phyloP scores from a whole-genome alignment of 1,140 invertebrate species.

The Schlechtendalia chinensis region DNA sequence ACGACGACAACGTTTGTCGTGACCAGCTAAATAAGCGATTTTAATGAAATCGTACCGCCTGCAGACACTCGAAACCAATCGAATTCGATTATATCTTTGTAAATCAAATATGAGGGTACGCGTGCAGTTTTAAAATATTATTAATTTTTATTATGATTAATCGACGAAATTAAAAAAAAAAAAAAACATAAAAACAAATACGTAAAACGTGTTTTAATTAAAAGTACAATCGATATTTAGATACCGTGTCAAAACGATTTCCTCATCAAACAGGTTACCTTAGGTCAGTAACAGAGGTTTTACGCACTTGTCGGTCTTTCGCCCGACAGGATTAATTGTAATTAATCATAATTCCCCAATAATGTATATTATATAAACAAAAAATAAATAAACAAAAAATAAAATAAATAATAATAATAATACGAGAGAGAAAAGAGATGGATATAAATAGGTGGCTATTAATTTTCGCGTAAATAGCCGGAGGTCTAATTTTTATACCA shows the following conservation, averaged over 20 bases:
- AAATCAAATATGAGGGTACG: neutral
- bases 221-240: neutral
- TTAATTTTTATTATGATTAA: neutral
- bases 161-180: too few relatives aligned
- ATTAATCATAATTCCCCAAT: neutral
- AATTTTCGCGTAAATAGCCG: conserved; percentile 18
- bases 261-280: neutral
- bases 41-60: neutral
- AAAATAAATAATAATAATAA: neutral
- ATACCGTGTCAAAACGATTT: neutral
- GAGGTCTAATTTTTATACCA: neutral
- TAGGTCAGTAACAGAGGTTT: neutral
- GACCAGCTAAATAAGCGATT: conserved; percentile 30
- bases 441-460: neutral
- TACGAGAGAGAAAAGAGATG: neutral
- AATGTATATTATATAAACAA: neutral
- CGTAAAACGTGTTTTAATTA: too few relatives aligned
- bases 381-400: neutral
- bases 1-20: neutral
- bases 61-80: neutral
- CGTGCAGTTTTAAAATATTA: too few relatives aligned
- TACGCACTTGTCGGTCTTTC: neutral
- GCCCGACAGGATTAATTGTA: neutral
- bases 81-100: conserved; percentile 10
- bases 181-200: neutral